A percentile compares a stretch with the other conserved stretches of the same genome.
Evolutionary conservation across 2,888 invertebrate genomes (phyloP).

Genomic region (Osedax fenrisi): DNA sequence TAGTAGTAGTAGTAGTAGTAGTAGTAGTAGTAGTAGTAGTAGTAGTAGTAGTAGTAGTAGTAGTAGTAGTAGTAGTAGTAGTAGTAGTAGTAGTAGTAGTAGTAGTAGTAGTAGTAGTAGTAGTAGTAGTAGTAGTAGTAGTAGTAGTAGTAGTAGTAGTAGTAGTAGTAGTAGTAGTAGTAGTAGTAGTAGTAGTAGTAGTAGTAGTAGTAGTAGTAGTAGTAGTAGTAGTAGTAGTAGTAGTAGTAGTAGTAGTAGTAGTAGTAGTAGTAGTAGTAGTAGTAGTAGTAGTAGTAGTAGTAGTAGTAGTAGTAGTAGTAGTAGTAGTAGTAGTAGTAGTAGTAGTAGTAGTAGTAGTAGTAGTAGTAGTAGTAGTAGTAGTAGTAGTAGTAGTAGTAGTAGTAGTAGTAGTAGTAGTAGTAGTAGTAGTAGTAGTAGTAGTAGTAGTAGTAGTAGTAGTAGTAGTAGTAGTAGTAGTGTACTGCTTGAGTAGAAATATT

Average conservation of each 20-base stretch:
- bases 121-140: not conserved
- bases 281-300: not conserved
- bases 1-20: not conserved
- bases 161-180: not conserved
- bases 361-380: not conserved
- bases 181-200: too few species aligned
- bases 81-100: not conserved
- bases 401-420: slow-evolving; percentile 3
- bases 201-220: not conserved
- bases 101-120: not conserved
- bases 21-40: not conserved
- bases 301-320: not conserved
- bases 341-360: not conserved
- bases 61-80: not conserved
- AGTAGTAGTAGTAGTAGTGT: not conserved
- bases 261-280: not conserved
- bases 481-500: too few species aligned
- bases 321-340: not conserved
- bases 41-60: not conserved
- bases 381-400: not conserved
- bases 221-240: not conserved
- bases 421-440: slow-evolving; percentile 5
- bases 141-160: not conserved
- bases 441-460: slow-evolving; percentile 7
- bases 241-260: not conserved